Evolutionary conservation across 2,113 vertebrate species (phyloP), one percentile per base, ranked within the genome.

Genomic region (Rhizomys pruinosus): DNA sequence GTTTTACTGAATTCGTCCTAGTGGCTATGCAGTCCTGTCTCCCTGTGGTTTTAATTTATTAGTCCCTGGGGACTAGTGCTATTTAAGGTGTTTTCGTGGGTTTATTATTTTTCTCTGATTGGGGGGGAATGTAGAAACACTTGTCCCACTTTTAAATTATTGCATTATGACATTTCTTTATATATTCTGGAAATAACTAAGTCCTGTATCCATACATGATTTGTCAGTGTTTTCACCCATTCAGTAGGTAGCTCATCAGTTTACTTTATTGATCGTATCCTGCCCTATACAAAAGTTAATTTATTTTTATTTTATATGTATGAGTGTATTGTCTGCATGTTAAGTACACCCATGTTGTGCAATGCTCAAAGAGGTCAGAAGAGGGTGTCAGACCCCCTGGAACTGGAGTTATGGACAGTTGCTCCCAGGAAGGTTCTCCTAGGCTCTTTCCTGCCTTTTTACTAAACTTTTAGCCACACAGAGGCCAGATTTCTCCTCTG

Each of bases 131-230:
- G 4, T 66, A 81, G 22, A 81, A 44, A 81, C 73, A 39, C 32
- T 92, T 95, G 71, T 32, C 52, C 32, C 23, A 25, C 72, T 85
- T 95, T 68, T 42, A 32, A 91, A 74, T 91, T 66, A 79, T 37
- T 63, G 22, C 80, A 19, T 94, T 85, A 32, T 5, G 82, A 71
- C 52, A 29, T 29, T 71, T 89, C 76, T 79, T 82, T 66, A 13
- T 44, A 16, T 44, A 61, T 32, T 55, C n/a, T 71, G 19, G 47
- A 90, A 93, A 19, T 44, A 93, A 59, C 6, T 52, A 11, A 52
- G 13, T 74, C 34, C 22, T 52, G 13, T 29, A 79, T 59, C 72
- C 61, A 34, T 42, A 23, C 1, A 61, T 52, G 47, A 68, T 34
- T 79, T 80, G 66, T 22, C 34, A 73, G 3, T 47, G 47, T 77